Evolutionary conservation across 2,888 invertebrate species (phyloP).

Genomic region (Tryphoninae sp.): DNA sequence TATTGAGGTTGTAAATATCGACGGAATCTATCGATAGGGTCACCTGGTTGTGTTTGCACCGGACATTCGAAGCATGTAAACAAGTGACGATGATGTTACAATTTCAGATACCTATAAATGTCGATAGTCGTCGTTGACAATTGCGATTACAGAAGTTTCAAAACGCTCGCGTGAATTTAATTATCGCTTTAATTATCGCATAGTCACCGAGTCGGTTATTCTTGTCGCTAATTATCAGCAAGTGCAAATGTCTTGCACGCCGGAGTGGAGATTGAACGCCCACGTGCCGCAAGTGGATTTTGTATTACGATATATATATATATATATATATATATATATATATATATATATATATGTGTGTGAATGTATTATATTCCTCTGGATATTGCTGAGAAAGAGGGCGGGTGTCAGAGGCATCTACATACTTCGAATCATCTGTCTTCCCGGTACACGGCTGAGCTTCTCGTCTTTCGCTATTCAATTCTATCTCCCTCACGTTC

Average conservation of each 20-base stretch:
- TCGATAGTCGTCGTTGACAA: not conserved
- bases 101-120: not conserved
- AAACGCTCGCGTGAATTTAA: not conserved
- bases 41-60: too few relatives aligned
- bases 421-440: conserved; percentile 42
- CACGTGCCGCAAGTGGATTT: conserved; percentile 30
- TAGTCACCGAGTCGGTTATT: conserved; percentile 26
- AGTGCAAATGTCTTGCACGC: conserved; percentile 29
- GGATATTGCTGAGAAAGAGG: not conserved
- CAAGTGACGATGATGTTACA: not conserved
- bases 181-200: conserved; percentile 5
- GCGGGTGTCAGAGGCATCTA: conserved; percentile 18
- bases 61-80: too few relatives aligned
- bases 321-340: not conserved
- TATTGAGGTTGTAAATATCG: not conserved
- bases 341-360: not conserved
- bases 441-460: conserved; percentile 28
- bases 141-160: not conserved
- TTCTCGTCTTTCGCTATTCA: conserved; percentile 44
- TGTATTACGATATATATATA: not conserved
- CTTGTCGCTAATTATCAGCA: conserved; percentile 49
- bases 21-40: too few relatives aligned
- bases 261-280: conserved; percentile 44
- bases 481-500: conserved; percentile 8
- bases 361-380: not conserved